Evolutionary conservation across 2,888 invertebrate genomes (phyloP), one percentile per base, ranked within the genome.

Genomic region (Limenitis camilla): DNA sequence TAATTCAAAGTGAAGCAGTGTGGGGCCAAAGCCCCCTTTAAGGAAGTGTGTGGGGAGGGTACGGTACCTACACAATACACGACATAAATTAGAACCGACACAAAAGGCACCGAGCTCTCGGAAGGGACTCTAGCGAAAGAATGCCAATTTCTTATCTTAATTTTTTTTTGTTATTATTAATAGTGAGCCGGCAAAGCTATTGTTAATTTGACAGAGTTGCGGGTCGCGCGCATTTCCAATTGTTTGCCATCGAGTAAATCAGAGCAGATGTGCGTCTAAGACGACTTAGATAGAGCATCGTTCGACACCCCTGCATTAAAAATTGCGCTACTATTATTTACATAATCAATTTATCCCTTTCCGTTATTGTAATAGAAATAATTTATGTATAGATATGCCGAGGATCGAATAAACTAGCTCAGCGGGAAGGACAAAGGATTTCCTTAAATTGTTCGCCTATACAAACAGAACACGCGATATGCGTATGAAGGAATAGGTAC

Each of bases 21-120:
- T 69, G 71, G 71, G 71, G 69, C 73, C 76, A 66, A 69, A 76
- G 78, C 75, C 84, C 82, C 81, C 77, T 68, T 73, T 71, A 76
- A 80, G 80, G 81, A 82, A 80, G 77, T 74, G 77, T 79, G 83
- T 80, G 82, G 84, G 81, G 84, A 79, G 82, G 77, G 81, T 72
- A 74, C 71, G 71, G 68, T 68, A 68, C 72, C 68, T 71, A 76
- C 57, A 85, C 84, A 85, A 86, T 85, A 75, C 84, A 79, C 76
- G 76, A 86, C 85, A 86, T 87, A 87, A 86, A 86, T 87, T 86
- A 86, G 83, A 84, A 79, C 76, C 81, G 76, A 80, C 81, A 87
- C 83, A 86, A 87, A 85, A 80, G 84, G 70, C 68, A 71, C 60
- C 71, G 72, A 71, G 74, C 82, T 83, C 84, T 82, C 77, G 77